Base-by-base conservation (phyloP, 2,888 invertebrate species). In the Eustalomyia histrio region DNA sequence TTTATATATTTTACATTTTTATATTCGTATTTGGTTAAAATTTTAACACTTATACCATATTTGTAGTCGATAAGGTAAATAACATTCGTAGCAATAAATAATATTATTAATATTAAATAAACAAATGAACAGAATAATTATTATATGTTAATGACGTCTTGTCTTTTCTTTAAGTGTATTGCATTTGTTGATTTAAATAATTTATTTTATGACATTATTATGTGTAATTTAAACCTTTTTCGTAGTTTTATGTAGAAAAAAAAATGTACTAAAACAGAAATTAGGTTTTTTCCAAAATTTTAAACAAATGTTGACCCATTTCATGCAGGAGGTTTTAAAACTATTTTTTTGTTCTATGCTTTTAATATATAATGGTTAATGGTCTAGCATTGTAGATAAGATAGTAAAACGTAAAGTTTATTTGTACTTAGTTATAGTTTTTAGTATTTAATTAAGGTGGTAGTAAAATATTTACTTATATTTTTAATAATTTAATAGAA, bases 41-140 rank as follows among this genome's bases (percentile, higher is more conserved):
- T 71, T 58, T 76, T 71, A 64, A 60, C 57, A 71, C 58, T 60
- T 64, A 63, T 35, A 3, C 50, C 69, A 57, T 69, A 68, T 69
- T 33, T 39, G 58, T 71, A 12, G 67, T 57, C 58, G 69, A 52
- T 64, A 35, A 60, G 58, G 43, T 24, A 39, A 58, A 65, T 50
- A 14, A 35, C 21, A 21, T 57, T 47, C n/a, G n/a, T n/a, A 50
- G 35, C 6, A 47, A 61, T 72, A 55, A 47, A 53, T 43, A 53
- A 57, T 55, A 24, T 67, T 24, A 33, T 33, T 58, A 17, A 47
- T 68, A 10, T 24, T 55, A 14, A 35, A 21, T 14, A 35, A 29
- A 29, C 29, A 29, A 29, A 21, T 21, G 21, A 21, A 21, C 3
- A 29, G 3, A 29, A 29, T 33, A 35, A 58, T 47, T 39, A 18